Percentiles rank a stretch among this genome's conserved stretches.
Conservation (phyloP, 2,888 invertebrate species). For the Hirtodrosophila cameraria region DNA sequence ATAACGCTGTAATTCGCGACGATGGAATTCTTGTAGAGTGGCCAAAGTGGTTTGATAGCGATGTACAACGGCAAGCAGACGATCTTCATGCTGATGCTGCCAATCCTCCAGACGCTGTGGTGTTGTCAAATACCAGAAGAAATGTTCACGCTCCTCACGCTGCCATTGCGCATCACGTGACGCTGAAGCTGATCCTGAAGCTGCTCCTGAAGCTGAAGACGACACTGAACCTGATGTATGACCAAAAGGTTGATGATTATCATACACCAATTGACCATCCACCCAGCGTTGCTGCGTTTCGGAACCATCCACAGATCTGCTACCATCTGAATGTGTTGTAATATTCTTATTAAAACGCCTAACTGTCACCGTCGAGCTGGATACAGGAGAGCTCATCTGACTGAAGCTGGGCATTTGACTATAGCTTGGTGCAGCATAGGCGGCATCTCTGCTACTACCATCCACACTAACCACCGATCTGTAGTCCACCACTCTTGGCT, state of each 20-base stretch:
- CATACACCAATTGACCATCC: conserved; percentile 80
- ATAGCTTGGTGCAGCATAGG: conserved; percentile 13
- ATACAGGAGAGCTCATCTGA: conserved; percentile 41
- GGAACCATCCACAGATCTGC: conserved; percentile 74
- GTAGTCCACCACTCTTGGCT: conserved; percentile 79
- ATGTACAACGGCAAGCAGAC: conserved; percentile 72
- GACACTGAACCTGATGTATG: conserved; percentile 63
- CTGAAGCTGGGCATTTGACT: conserved; percentile 37
- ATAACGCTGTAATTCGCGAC: conserved; percentile 79
- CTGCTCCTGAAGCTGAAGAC: no score
- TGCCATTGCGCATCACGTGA: conserved; percentile 82
- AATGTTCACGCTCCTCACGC: conserved; percentile 81
- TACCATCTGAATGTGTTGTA: conserved; percentile 76
- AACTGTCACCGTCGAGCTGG: conserved; percentile 70
- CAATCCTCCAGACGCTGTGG: conserved; percentile 76
- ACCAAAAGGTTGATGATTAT: conserved; percentile 79
- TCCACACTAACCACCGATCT: conserved; percentile 76
- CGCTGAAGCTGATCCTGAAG: no score
- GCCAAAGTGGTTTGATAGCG: conserved; percentile 76
- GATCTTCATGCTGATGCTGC: conserved; percentile 82
- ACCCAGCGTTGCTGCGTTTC: conserved; percentile 80
- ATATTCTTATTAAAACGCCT: conserved; percentile 77
- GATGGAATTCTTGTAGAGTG: conserved; percentile 80
- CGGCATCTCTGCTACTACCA: no score
- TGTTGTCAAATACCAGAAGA: conserved; percentile 80